phyloP scores from a whole-genome alignment of 2,797 vertebrate species.

The Parotocinclus haroldoi region DNA sequence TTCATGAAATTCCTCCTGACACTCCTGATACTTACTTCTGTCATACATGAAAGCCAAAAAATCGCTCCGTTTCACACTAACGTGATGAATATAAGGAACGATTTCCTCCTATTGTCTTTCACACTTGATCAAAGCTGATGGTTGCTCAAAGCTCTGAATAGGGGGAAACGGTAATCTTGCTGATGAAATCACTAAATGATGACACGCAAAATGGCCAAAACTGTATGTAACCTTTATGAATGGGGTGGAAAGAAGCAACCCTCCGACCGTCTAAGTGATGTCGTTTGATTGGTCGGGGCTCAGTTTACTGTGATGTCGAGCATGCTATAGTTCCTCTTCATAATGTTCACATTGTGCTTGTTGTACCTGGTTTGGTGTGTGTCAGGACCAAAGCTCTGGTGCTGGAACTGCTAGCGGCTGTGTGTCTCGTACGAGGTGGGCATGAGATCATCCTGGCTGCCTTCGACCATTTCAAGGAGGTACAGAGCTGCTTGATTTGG shows the following conservation, averaged over 20 bases:
- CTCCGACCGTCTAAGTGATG: not conserved
- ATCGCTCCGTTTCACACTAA: no score
- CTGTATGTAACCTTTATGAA: constrained; percentile 8
- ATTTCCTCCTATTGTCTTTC: constrained; percentile 2
- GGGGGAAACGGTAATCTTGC: constrained; percentile 16
- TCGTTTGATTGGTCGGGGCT: not conserved
- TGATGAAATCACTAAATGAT: constrained; percentile 26
- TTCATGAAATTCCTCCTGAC: no score
- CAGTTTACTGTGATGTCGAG: not conserved
- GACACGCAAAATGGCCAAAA: not conserved
- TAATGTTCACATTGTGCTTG: not conserved
- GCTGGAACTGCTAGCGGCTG: constrained; percentile 86
- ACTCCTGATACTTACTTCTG: no score
- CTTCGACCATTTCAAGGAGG: constrained; percentile 96
- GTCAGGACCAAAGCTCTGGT: constrained; percentile 92
- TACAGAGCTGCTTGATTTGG: constrained; percentile 47
- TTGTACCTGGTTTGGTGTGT: constrained; percentile 2
- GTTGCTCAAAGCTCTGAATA: constrained; percentile 22
- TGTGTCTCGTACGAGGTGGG: constrained; percentile 93
- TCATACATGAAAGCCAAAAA: no score
- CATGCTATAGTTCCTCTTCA: not conserved
- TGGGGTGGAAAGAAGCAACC: not conserved
- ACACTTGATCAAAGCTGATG: constrained; percentile 31
- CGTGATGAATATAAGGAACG: no score
- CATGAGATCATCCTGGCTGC: constrained; percentile 94